These are phyloP conservation scores for Vanacampus margaritifer DNA, from an alignment of 2,113 vertebrate genomes.

Conservation along the genomic window DNA sequence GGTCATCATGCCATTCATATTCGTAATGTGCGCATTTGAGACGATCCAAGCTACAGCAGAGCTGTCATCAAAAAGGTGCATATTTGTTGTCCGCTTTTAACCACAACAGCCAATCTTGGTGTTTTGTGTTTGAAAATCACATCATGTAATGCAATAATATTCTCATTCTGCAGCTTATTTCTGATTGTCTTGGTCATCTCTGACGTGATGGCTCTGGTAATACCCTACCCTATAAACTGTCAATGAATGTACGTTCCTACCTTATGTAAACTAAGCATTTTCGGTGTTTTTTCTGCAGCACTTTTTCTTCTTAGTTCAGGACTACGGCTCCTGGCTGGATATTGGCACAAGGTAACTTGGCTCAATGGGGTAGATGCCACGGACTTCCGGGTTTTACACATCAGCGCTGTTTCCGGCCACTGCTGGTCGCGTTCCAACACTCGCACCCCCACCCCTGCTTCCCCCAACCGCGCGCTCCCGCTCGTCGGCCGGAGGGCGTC, in stretches of 20 bases:
- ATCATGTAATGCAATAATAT: constrained; percentile 1
- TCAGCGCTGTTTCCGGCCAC: no score
- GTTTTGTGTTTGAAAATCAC: not conserved
- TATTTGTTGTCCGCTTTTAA: not conserved
- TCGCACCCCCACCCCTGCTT: no score
- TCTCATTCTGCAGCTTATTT: constrained; percentile 80
- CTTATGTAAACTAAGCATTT: not conserved
- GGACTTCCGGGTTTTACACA: no score
- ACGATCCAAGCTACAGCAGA: constrained; percentile 88
- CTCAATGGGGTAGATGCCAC: no score
- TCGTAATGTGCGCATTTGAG: constrained; percentile 96
- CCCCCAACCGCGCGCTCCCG: no score
- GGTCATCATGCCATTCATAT: constrained; percentile 93
- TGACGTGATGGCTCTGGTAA: constrained; percentile 97
- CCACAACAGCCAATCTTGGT: not conserved
- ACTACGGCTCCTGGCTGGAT: constrained; percentile 97
- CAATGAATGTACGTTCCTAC: not conserved
- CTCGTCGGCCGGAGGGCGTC: no score
- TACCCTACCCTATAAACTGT: constrained; percentile 30
- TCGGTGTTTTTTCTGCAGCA: constrained; percentile 72
- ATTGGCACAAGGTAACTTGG: constrained; percentile 89
- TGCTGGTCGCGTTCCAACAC: no score
- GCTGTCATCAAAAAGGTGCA: constrained; percentile 92
- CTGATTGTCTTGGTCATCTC: constrained; percentile 94
- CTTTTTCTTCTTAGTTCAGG: constrained; percentile 97